Percentiles rank a stretch among this genome's conserved stretches.
Conservation (phyloP, 1,140 invertebrate genomes). For the Zophobas morio region DNA sequence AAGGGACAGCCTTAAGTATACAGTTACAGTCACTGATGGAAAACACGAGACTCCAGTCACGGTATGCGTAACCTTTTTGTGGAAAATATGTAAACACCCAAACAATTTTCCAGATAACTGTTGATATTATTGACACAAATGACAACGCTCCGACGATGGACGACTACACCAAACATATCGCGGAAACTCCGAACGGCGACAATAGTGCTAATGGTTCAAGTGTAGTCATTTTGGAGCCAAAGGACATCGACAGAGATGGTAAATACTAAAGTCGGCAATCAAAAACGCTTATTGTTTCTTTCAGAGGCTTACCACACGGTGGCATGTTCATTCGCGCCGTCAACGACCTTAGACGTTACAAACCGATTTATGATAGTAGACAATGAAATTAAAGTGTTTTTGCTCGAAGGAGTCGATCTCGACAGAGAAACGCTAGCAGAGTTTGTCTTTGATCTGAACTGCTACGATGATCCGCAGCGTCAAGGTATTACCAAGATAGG, state of each 20-base stretch:
- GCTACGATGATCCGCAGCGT: conserved; percentile 48
- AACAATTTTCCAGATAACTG: conserved; percentile 67
- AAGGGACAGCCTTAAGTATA: conserved; percentile 67
- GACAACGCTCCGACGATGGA: conserved; percentile 67
- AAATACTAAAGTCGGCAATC: conserved; percentile 54
- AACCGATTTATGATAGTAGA: conserved; percentile 45
- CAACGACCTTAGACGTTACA: conserved; percentile 17
- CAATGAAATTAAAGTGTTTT: conserved; percentile 32
- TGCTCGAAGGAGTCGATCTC: conserved; percentile 13
- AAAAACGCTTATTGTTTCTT: conserved; percentile 20
- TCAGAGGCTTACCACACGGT: conserved; percentile 53
- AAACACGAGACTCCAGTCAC: conserved; percentile 64
- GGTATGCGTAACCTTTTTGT: conserved; percentile 61
- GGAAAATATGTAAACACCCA: background rate
- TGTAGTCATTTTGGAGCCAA: conserved; percentile 65
- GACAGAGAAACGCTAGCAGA: conserved; percentile 47
- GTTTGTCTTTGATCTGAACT: conserved; percentile 48
- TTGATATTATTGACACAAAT: conserved; percentile 71
- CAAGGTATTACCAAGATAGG: background rate
- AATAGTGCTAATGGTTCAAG: conserved; percentile 54
- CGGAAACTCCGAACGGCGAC: conserved; percentile 62
- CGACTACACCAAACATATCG: conserved; percentile 64
- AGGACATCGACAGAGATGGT: conserved; percentile 72
- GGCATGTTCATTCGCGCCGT: conserved; percentile 43
- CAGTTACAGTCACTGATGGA: conserved; percentile 59